These are phyloP conservation scores for Hedychridium roseum DNA, from an alignment of 2,888 invertebrate genomes.

Conservation along the genomic window DNA sequence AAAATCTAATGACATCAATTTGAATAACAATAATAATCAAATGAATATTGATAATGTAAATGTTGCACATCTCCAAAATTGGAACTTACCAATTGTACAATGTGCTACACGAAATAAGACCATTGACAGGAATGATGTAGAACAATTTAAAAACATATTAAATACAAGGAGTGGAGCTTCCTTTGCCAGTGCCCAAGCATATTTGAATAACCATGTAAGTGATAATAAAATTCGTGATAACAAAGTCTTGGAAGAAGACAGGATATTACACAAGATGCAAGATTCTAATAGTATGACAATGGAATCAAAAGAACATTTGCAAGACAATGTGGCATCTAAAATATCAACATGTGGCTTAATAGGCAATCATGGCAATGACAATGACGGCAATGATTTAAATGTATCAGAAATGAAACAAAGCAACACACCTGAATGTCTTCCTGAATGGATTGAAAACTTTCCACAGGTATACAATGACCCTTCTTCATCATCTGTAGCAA, in stretches of 20 bases:
- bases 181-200: slow-evolving; percentile 10
- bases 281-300: no score
- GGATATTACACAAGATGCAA: no score
- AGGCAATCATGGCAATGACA: slow-evolving; percentile 19
- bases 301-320: no score
- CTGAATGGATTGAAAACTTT: slow-evolving; percentile 39
- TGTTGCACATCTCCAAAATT: slow-evolving; percentile 36
- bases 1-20: slow-evolving; percentile 29
- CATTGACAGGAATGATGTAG: slow-evolving; percentile 1
- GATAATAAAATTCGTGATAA: background rate
- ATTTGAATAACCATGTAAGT: slow-evolving; percentile 6
- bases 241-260: no score
- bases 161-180: slow-evolving; percentile 8
- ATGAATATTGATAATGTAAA: slow-evolving; percentile 23
- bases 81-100: slow-evolving; percentile 34
- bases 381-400: slow-evolving; percentile 11
- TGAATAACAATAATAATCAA: slow-evolving; percentile 17
- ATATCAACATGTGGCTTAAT: no score
- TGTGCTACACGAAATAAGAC: slow-evolving; percentile 7
- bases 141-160: slow-evolving; percentile 7
- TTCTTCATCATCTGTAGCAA: no score
- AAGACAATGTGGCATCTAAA: no score
- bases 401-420: slow-evolving; percentile 39
- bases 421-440: slow-evolving; percentile 62
- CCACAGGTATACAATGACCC: no score